Base-by-base conservation (phyloP, 2,888 invertebrate species). In the Tetragonisca angustula region DNA sequence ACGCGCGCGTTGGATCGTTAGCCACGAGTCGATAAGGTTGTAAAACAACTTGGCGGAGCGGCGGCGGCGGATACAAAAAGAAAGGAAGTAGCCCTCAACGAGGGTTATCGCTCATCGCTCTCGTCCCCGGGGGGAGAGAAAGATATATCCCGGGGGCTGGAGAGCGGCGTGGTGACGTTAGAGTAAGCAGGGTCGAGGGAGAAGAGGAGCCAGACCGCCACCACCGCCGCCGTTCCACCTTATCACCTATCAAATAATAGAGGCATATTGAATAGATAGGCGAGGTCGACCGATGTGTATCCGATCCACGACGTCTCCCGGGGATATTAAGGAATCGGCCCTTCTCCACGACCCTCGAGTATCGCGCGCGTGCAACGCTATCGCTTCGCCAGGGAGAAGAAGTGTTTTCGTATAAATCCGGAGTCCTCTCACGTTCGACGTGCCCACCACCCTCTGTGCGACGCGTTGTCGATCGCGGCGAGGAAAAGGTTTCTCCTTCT, bases 251-350 rank as follows among this genome's bases (percentile, higher is more conserved):
- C 93, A 91, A 93, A 94, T 94, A 93, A 93, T 93, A 91, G 93
- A 90, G 91, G 93, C 92, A 93, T 93, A 93, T 94, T 93, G 94
- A 94, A 94, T 93, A 93, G 94, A 94, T 94, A 93, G 92, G 90
- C 92, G 85, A 90, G 87, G 92, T 91, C 92, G 89, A 91, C 88
- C 92, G 91, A 92, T 93, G 92, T 92, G 90, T 91, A 92, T 93
- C 93, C 91, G 92, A 93, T 91, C 91, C 90, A 85, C 64, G 19
- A 56, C 85, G 88, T 91, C 93, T 91, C 93, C 64, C 43, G 92
- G 93, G 93, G 91, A 93, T 93, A 93, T 93, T 92, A 92, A 89
- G 91, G 91, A 93, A 92, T 92, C 92, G 91, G 89, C 86, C 89
- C 87, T 81, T 88, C 83, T 88, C 87, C 81, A 83, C 86, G 82